Conservation (phyloP, 2,797 vertebrate genomes). For the Pitangus sulphuratus region DNA sequence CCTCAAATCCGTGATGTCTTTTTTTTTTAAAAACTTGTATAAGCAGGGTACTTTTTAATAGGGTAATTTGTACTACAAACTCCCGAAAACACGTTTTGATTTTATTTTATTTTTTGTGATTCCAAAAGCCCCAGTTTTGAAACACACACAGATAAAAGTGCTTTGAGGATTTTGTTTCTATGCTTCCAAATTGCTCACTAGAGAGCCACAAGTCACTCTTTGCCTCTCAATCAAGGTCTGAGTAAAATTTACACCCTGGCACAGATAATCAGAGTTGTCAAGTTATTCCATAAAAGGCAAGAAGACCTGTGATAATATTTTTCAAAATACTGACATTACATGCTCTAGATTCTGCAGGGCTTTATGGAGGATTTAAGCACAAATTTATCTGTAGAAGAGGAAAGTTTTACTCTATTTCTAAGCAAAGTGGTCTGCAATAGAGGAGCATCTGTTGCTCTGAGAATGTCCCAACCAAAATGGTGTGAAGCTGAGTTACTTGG, state of each 20-base stretch:
- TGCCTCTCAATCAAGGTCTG: constrained; percentile 14
- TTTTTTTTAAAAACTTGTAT: not conserved
- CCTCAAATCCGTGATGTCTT: not conserved
- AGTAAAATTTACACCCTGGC: not conserved
- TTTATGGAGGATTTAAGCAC: not conserved
- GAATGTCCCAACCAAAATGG: not conserved
- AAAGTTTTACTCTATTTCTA: not conserved
- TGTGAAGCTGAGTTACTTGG: not conserved
- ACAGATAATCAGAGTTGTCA: not conserved
- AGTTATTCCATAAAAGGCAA: not conserved
- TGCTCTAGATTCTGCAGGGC: not conserved
- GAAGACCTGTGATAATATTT: not conserved
- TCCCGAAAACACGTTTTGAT: constrained; percentile 10
- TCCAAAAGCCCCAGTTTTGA: constrained; percentile 3
- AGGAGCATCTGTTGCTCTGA: not conserved
- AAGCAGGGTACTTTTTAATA: constrained; percentile 34
- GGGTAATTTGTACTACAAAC: constrained; percentile 54
- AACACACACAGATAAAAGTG: not conserved
- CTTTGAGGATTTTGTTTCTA: not conserved
- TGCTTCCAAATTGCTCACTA: constrained; percentile 3
- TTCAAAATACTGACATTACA: not conserved
- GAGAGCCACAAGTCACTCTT: constrained; percentile 27
- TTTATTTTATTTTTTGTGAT: not conserved
- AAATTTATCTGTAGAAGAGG: not conserved
- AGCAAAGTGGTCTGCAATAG: not conserved